These are phyloP conservation scores for Epirrhoe alternata DNA, from an alignment of 2,888 invertebrate species.

Conservation along the genomic window DNA sequence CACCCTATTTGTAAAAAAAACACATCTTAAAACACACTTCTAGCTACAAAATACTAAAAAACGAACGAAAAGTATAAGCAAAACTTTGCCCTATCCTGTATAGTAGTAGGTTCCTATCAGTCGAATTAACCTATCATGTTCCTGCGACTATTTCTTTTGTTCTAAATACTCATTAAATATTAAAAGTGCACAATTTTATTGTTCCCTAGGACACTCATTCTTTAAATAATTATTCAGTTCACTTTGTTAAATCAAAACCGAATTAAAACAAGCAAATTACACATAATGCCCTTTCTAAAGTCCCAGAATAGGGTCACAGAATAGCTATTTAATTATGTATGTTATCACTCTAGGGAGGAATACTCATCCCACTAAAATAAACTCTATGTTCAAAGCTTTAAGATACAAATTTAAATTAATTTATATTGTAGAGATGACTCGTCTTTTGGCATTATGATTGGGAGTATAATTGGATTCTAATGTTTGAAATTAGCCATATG, in stretches of 20 bases:
- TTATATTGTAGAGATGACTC: conserved; percentile 65
- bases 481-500: conserved; percentile 56
- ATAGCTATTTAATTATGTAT: conserved; percentile 79
- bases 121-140: too few relatives aligned
- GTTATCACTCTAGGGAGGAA: conserved; percentile 55
- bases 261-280: conserved; percentile 83
- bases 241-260: conserved; percentile 81
- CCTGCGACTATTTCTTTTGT: too few relatives aligned
- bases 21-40: too few relatives aligned
- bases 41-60: too few relatives aligned
- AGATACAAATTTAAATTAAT: conserved; percentile 26
- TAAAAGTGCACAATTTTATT: background rate
- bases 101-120: too few relatives aligned
- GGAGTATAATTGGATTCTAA: conserved; percentile 63
- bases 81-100: too few relatives aligned
- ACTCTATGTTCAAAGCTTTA: conserved; percentile 32
- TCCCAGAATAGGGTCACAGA: conserved; percentile 77
- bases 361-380: conserved; percentile 28
- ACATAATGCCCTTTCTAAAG: conserved; percentile 73
- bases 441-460: conserved; percentile 61
- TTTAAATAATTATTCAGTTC: conserved; percentile 75
- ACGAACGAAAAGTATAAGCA: too few relatives aligned
- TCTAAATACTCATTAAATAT: too few relatives aligned
- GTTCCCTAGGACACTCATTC: conserved; percentile 36
- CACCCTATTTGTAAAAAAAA: too few relatives aligned